A percentile compares a stretch with the other conserved stretches of the same genome.
phyloP scores from a whole-genome alignment of 2,113 vertebrate species.

The Centropus unirufus region DNA sequence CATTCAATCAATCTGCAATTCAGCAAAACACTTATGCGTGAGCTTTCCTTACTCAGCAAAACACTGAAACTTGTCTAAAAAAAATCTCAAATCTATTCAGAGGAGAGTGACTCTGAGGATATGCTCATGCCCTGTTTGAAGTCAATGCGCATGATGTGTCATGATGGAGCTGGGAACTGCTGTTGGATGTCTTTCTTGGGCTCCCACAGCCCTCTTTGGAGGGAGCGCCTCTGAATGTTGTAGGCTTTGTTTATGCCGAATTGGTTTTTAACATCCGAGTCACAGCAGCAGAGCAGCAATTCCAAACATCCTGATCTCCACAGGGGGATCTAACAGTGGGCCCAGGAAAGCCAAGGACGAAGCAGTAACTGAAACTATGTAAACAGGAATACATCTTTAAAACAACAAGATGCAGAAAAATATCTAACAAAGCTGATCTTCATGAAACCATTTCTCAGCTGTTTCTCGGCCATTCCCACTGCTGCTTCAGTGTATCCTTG shows the following conservation, averaged over 20 bases:
- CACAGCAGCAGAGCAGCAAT: constrained; percentile 45
- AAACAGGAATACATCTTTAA: constrained; percentile 49
- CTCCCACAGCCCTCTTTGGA: background rate
- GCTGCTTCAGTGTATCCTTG: background rate
- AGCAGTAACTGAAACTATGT: constrained; percentile 23
- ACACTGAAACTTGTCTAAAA: background rate
- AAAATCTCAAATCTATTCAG: background rate
- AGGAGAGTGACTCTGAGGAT: background rate
- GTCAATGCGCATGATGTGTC: rapidly evolving
- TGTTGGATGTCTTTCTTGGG: background rate
- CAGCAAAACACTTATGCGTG: rapidly evolving
- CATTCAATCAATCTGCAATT: background rate
- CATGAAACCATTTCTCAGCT: constrained; percentile 38
- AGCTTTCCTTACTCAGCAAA: background rate
- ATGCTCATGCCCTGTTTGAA: background rate
- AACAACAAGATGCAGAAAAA: constrained; percentile 45
- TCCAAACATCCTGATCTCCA: constrained; percentile 56
- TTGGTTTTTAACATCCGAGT: constrained; percentile 6
- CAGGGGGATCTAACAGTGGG: background rate
- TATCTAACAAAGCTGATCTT: constrained; percentile 34
- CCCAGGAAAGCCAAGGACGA: constrained; percentile 52
- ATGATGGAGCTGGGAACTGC: background rate
- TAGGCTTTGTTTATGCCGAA: constrained; percentile 27
- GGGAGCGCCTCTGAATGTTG: background rate
- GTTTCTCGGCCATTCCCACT: background rate